Conservation (phyloP, 1,140 invertebrate species). For the Drosophila pachea region DNA sequence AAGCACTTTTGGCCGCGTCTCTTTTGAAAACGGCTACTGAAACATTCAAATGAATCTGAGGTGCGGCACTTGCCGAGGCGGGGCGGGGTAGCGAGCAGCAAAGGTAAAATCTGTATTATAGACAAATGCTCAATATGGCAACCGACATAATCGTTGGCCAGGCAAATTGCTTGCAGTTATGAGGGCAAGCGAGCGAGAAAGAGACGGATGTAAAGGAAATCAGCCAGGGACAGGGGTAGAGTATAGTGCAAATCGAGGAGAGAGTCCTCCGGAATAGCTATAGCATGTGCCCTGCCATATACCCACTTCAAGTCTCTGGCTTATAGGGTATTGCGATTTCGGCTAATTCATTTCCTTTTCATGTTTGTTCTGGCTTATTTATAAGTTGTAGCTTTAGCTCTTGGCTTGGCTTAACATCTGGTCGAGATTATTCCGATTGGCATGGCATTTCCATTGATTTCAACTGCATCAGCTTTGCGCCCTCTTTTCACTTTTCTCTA, state of each 20-base stretch:
- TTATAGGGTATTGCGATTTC: too few relatives aligned
- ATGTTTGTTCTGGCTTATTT: constrained; percentile 5
- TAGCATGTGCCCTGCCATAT: background rate
- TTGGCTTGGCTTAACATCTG: constrained; percentile 18
- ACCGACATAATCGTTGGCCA: constrained; percentile 53
- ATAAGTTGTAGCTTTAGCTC: constrained; percentile 10
- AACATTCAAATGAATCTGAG: constrained; percentile 11
- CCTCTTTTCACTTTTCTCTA: constrained; percentile 41
- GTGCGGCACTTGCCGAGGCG: too few relatives aligned
- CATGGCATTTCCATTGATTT: constrained; percentile 50
- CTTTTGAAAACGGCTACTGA: constrained; percentile 43
- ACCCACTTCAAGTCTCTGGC: too few relatives aligned
- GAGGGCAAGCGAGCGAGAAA: background rate
- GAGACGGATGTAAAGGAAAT: background rate
- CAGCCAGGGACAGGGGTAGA: background rate
- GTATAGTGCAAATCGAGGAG: background rate
- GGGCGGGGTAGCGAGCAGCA: background rate
- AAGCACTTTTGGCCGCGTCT: constrained; percentile 59
- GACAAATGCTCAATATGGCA: constrained; percentile 53
- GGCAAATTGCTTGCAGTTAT: constrained; percentile 20
- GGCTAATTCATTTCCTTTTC: too few relatives aligned
- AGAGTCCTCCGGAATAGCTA: background rate
- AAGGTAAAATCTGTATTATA: constrained; percentile 44
- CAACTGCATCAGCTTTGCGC: constrained; percentile 21
- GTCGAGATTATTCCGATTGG: constrained; percentile 27